Base-by-base conservation (phyloP, 2,797 vertebrate species). In the Poeciliopsis gracilis region DNA sequence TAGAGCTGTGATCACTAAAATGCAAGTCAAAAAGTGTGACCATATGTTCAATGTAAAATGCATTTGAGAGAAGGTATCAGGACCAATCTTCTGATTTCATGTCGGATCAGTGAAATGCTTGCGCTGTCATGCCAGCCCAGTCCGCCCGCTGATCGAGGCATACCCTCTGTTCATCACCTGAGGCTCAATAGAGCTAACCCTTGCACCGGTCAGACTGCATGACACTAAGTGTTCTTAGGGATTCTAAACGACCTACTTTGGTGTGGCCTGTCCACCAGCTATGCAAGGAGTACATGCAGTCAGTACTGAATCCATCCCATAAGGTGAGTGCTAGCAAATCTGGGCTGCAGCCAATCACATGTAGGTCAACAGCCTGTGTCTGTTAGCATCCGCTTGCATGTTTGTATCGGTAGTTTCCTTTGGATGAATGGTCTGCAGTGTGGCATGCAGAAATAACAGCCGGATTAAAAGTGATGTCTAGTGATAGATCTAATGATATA, bases 341-440 rank as follows among this genome's bases (percentile, higher is more conserved):
- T 94, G 93, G 94, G 90, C 86, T 92, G 84, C 28, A 80, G 90
- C 92, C 93, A 94, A 91, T 93, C 87, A 90, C 93, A 96, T 96
- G 90, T 95, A 95, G 95, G 94, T 95, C 94, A 94, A 84, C 90
- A 91, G 91, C 91, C 88, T 88, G 89, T 88, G 88, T 89, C 82
- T 87, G 71, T 87, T 77, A 86, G 89, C 59, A 77, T 82, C 83
- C 74, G 84, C 82, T 57, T 61, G 59, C 86, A 89, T 88, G 87
- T 84, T 66, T 72, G 53, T 87, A 88, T 88, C 55, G 82, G 76
- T 84, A 59, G 79, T 87, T 92, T 78, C 83, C 84, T 91, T 90
- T 85, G 88, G 82, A 87, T 78, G 80, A 86, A 90, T 84, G 83
- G 81, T 87, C 89, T 70, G 80, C 82, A 84, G 89, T 91, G 71